Evolutionary conservation across 2,113 vertebrate species (phyloP).

Genomic region (Paracanthobrama guichenoti): DNA sequence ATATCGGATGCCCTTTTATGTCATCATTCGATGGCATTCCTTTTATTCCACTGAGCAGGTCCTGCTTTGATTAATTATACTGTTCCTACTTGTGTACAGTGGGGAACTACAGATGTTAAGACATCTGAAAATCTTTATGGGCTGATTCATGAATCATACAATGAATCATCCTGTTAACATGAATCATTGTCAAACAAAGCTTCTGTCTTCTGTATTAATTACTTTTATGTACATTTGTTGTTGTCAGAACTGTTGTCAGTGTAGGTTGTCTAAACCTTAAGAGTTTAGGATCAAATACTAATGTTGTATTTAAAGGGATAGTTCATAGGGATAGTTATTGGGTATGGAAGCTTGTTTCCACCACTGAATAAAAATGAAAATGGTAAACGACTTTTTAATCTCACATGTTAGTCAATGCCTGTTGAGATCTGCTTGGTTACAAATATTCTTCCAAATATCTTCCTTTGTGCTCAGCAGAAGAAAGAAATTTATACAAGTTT

Average conservation of each 20-base stretch:
- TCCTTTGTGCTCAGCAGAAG: too few species aligned
- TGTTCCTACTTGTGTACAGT: neutral
- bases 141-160: neutral
- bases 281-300: neutral
- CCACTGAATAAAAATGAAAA: too few species aligned
- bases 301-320: neutral
- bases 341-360: too few species aligned
- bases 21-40: slow-evolving; percentile 4
- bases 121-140: neutral
- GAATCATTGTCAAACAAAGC: slow-evolving; percentile 2
- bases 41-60: slow-evolving; percentile 37
- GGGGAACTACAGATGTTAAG: neutral
- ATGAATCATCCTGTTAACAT: too few species aligned
- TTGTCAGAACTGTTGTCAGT: neutral
- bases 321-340: too few species aligned
- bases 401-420: too few species aligned
- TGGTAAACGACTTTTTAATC: too few species aligned
- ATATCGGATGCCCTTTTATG: neutral
- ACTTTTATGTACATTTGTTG: neutral
- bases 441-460: too few species aligned
- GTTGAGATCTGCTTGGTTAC: too few species aligned
- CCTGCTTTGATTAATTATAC: slow-evolving; percentile 58
- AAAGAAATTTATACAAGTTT: too few species aligned
- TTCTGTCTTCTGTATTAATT: neutral
- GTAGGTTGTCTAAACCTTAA: neutral